These are phyloP conservation scores for Drosophila nr. medialis DNA, from an alignment of 2,888 invertebrate species.

Conservation along the genomic window DNA sequence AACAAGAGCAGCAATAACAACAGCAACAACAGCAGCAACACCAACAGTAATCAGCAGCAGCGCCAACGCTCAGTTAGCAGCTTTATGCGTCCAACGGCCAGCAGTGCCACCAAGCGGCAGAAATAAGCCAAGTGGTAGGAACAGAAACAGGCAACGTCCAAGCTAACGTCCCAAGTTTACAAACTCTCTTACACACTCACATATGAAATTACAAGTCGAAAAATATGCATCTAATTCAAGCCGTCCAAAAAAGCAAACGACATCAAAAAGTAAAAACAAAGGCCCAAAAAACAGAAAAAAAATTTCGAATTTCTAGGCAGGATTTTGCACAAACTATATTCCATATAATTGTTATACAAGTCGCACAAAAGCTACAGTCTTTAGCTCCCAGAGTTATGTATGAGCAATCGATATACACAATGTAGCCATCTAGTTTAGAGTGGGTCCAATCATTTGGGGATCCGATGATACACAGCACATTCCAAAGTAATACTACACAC, in stretches of 20 bases:
- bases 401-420: constrained; percentile 46
- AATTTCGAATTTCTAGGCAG: constrained; percentile 79
- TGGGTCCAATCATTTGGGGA: constrained; percentile 47
- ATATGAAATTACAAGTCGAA: constrained; percentile 58
- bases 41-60: constrained; percentile 47
- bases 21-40: constrained; percentile 28
- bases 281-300: not conserved
- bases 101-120: constrained; percentile 90
- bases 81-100: constrained; percentile 95
- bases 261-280: constrained; percentile 38
- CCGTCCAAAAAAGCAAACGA: constrained; percentile 67
- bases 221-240: constrained; percentile 60
- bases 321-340: constrained; percentile 49
- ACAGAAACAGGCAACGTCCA: constrained; percentile 33
- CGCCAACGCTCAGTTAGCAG: constrained; percentile 85
- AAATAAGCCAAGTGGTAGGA: constrained; percentile 69
- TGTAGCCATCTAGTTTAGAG: constrained; percentile 56
- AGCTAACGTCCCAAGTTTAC: constrained; percentile 68
- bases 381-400: constrained; percentile 42
- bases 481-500: constrained; percentile 45
- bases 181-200: constrained; percentile 19
- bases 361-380: constrained; percentile 32
- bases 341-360: constrained; percentile 55
- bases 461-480: constrained; percentile 53
- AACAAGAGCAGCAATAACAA: constrained; percentile 33